phyloP scores from a whole-genome alignment of 2,113 vertebrate genomes.

The Urocitellus parryii region DNA sequence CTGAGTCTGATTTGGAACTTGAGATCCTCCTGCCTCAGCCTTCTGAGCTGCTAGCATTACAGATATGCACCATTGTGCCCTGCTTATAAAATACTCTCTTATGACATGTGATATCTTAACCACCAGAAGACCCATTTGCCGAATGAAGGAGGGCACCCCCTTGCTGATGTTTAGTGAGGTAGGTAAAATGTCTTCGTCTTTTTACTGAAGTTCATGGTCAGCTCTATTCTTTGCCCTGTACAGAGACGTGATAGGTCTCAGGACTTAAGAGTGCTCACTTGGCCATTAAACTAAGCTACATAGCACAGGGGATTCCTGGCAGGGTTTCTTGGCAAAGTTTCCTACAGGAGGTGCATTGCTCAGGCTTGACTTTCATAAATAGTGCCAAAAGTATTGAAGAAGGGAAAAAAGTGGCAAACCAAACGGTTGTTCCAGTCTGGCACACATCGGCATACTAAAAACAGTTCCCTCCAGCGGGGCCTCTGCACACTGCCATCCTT shows the following conservation, averaged over 20 bases:
- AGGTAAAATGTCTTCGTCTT: not conserved
- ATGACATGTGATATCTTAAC: not conserved
- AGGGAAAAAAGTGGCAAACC: constrained; percentile 39
- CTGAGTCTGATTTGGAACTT: too few species aligned
- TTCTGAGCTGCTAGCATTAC: too few species aligned
- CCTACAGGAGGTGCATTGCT: constrained; percentile 53
- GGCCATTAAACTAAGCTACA: constrained; percentile 26
- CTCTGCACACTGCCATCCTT: not conserved
- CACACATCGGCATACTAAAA: constrained; percentile 24
- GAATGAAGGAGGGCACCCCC: not conserved
- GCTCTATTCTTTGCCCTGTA: not conserved
- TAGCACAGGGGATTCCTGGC: constrained; percentile 60
- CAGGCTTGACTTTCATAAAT: constrained; percentile 58
- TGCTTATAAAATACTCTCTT: constrained; percentile 26
- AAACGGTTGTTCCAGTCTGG: constrained; percentile 57
- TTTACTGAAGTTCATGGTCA: constrained; percentile 27
- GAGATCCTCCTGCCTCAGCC: too few species aligned
- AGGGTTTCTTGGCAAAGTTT: constrained; percentile 74
- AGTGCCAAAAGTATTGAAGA: constrained; percentile 60
- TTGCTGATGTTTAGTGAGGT: not conserved
- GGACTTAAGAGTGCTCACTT: not conserved
- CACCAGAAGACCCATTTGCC: not conserved
- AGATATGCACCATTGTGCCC: too few species aligned
- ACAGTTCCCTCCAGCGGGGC: constrained; percentile 3
- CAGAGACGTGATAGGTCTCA: not conserved